Base-by-base conservation (phyloP, 2,797 vertebrate species). In the Microhierax caerulescens region DNA sequence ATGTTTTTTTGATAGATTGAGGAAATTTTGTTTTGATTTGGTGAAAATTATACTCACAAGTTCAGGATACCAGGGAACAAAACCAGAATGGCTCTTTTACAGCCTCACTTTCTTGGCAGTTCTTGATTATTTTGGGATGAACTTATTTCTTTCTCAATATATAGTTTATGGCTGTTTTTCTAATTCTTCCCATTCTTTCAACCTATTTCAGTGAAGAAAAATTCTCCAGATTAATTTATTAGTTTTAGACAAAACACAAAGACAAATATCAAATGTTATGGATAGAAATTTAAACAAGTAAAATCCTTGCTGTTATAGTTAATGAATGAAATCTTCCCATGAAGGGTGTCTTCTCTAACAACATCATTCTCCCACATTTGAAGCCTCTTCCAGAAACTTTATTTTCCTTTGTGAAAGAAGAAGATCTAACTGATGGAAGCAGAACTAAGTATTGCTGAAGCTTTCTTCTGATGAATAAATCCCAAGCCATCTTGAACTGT, bases 321-420 rank as follows among this genome's bases (percentile, higher is more conserved):
- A 73, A 69, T 76, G 16, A 65, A 75, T 13, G 27, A 60, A 74
- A 28, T 48, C 30, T 84, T 77, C 32, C 32, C 23, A 28, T 39
- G n/a, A 80, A 82, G 24, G 22, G 2, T 57, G 13, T 20, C 18
- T 80, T n/a, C 43, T 67, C 19, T 43, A 48, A 36, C 47, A 21
- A 4, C 54, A 25, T 37, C 27, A 51, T 23, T 63, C 51, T 61
- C 5, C 53, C 34, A 65, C 0, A 0, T 64, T 57, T 61, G 5
- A 39, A 78, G 9, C 65, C 36, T 45, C 25, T 84, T 64, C 54
- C 45, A 82, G 74, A 47, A 91, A 51, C 21, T 81, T 57, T 12
- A 18, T 61, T 93, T 84, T 64, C 20, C 36, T 77, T 75, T 69
- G n/a, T 19, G 25, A 60, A 79, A 74, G 48, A 32, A 90, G 15